Base-by-base conservation (phyloP, 2,888 invertebrate species). In the Pediacus dermestoides region DNA sequence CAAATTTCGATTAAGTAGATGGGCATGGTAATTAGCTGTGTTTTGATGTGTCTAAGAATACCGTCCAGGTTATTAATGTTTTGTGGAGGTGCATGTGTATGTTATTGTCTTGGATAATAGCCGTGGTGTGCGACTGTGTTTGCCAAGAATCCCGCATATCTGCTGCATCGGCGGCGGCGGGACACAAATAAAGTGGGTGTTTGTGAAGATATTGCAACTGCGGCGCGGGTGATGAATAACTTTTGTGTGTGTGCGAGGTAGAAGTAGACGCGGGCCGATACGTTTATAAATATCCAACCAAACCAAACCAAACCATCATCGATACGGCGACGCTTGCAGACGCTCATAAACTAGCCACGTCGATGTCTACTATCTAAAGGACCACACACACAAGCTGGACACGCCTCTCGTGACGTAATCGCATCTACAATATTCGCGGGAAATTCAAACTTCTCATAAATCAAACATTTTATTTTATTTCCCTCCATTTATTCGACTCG, bases 51-150 rank as follows among this genome's bases (percentile, higher is more conserved):
- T 59, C 59, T 52, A 54, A 53, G 53, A 58, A 61, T 60, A 59
- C 46, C 47, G 46, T 42, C 35, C 42, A 39, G 38, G 51, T 57
- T 58, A 59, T 59, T 57, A 59, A 58, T 59, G 57, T 50, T 18
- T 50, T 51, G 58, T 53, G 57, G 58, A 58, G 60, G 58, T 60
- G 57, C 53, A 53, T 54, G 48, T 52, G 54, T 56, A 53, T 58
- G 58, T 61, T 60, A 60, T 60, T 60, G 60, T 60, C 57, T 60
- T 54, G 53, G 54, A 57, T 57, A 57, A 57, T 55, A 57, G 55
- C 52, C n/a, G n/a, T n/a, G n/a, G n/a, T 42, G 39, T 41, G 39
- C 45, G 45, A 48, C 41, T 45, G 47, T 47, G 53, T 48, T 48
- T 57, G 57, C 57, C 57, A 57, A 57, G 57, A 57, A 57, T 57